These are phyloP conservation scores for Sciaenops ocellatus DNA, from an alignment of 2,797 vertebrate genomes.

Conservation along the genomic window DNA sequence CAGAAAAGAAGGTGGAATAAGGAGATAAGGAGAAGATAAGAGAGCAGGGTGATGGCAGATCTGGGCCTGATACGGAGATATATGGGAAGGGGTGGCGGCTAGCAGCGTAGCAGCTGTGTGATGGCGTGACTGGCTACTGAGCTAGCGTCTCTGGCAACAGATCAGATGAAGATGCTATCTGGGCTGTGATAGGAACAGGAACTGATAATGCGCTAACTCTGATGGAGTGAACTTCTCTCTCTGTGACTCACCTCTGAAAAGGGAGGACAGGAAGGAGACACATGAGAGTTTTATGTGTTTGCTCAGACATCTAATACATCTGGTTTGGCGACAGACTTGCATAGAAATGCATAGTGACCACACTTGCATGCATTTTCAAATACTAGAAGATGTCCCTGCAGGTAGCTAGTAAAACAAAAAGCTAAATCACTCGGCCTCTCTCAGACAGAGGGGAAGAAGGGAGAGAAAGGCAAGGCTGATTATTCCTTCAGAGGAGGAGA, in stretches of 20 bases:
- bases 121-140: conserved; percentile 64
- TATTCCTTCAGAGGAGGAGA: conserved; percentile 89
- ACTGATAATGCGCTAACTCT: conserved; percentile 72
- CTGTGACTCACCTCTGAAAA: conserved; percentile 60
- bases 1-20: conserved; percentile 78
- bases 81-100: conserved; percentile 57
- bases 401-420: conserved; percentile 85
- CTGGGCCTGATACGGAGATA: conserved; percentile 73
- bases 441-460: conserved; percentile 60
- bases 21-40: conserved; percentile 83
- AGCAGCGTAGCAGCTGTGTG: conserved; percentile 50
- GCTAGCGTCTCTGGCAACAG: conserved; percentile 71
- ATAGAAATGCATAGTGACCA: conserved; percentile 48
- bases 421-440: conserved; percentile 89
- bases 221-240: conserved; percentile 65
- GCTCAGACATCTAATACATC: conserved; percentile 50
- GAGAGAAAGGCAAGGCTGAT: conserved; percentile 82
- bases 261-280: conserved; percentile 56
- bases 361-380: conserved; percentile 49
- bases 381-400: conserved; percentile 59
- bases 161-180: conserved; percentile 92
- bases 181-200: conserved; percentile 81
- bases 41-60: conserved; percentile 80
- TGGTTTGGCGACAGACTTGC: conserved; percentile 34
- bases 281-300: conserved; percentile 61